These are phyloP conservation scores for Drosophila bocqueti DNA, from an alignment of 1,140 invertebrate species.

Conservation along the genomic window DNA sequence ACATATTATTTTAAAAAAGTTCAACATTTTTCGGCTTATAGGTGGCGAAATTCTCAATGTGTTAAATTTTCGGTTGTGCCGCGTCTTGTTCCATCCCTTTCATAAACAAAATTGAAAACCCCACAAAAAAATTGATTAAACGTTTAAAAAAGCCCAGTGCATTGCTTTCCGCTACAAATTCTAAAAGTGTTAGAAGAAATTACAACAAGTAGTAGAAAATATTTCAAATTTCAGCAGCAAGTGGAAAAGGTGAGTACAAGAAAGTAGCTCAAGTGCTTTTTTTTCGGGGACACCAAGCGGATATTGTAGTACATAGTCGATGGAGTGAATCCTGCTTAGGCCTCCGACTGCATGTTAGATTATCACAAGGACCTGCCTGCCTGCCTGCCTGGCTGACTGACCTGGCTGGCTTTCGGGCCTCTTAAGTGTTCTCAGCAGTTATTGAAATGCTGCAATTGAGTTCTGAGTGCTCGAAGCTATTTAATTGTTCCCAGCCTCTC, in stretches of 20 bases:
- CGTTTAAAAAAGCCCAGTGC: conserved; percentile 5
- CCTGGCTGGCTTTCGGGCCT: conserved; percentile 11
- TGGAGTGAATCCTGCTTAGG: conserved; percentile 13
- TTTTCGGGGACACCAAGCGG: conserved; percentile 6
- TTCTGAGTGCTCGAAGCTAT: conserved; percentile 71
- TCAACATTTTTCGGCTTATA: conserved; percentile 69
- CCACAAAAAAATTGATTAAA: conserved; percentile 16
- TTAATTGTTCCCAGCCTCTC: conserved; percentile 62
- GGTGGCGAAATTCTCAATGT: conserved; percentile 78
- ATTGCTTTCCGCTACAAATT: conserved; percentile 14
- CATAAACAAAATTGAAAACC: conserved; percentile 15
- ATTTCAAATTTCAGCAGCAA: conserved; percentile 36
- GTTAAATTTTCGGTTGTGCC: conserved; percentile 72
- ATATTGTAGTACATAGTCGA: conserved; percentile 26
- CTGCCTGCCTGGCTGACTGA: not conserved
- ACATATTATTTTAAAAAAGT: conserved; percentile 78
- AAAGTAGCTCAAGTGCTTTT: conserved; percentile 27
- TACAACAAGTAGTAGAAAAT: conserved; percentile 2
- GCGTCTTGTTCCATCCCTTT: conserved; percentile 57
- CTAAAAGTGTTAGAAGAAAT: conserved; percentile 6
- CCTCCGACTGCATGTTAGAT: conserved; percentile 49
- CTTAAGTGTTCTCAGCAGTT: conserved; percentile 73
- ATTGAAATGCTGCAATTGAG: conserved; percentile 80
- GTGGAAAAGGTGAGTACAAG: conserved; percentile 59
- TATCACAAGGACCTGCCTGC: conserved; percentile 42